Base-by-base conservation (phyloP, 2,888 invertebrate species). In the Strigamia maritima region DNA sequence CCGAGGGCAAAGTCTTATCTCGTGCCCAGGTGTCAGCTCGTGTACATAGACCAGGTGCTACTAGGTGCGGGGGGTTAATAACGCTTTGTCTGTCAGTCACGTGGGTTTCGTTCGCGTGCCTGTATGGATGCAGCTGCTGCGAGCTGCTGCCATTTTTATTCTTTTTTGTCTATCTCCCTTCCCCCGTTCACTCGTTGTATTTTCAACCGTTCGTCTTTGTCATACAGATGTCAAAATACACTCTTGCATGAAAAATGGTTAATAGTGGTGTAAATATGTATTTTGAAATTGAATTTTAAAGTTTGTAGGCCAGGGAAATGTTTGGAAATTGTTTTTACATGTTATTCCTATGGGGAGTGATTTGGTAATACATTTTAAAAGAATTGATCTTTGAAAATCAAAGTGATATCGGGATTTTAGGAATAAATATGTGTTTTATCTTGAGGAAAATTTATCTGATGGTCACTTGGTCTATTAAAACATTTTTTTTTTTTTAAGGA, bases 11-110 rank as follows among this genome's bases (percentile, higher is more conserved):
- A 12, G 22, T 24, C 60, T 65, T 65, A 65, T 65, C 60, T 65
- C 60, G 60, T 65, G 60, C 60, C 60, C 60, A 65, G 60, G 60
- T 65, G 60, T 65, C 60, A 65, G 60, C 60, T 65, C 60, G 60
- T 65, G 60, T 65, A 65, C 60, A 7, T 65, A 65, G 6, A 65
- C 60, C 60, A 65, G 60, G 60, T 65, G 60, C 60, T 65, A 65
- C 60, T 22, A 65, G 60, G 19, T 65, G 60, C 22, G 22, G 60
- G 60, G 60, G 22, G 60, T 65, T 44, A 65, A 65, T 65, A 65
- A 65, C 12, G 60, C 60, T 65, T 65, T 65, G 44, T 44, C 44
- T 65, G 60, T 65, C 60, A 24, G 60, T 65, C 60, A 65, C 60
- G 60, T 65, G 60, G 22, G 22, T 65, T 65, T 22, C 60, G 60